phyloP scores from a whole-genome alignment of 2,797 vertebrate species.

The Cyprinodon diabolis region DNA sequence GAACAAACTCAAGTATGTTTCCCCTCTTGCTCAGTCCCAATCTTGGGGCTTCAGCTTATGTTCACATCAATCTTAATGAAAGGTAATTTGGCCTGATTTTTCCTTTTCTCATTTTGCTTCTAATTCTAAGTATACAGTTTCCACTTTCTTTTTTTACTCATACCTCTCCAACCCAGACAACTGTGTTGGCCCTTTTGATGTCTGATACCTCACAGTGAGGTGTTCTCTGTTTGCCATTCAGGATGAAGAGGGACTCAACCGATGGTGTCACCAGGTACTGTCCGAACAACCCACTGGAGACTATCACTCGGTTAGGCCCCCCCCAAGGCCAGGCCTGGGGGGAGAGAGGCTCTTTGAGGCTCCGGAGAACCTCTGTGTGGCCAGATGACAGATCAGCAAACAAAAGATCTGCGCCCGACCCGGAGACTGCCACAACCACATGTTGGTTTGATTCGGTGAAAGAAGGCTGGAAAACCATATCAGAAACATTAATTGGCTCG shows the following conservation, averaged over 20 bases:
- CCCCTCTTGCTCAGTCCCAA: slow-evolving; percentile 73
- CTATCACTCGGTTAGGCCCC: slow-evolving; percentile 84
- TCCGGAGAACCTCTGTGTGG: slow-evolving; percentile 79
- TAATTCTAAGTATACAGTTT: slow-evolving; percentile 42
- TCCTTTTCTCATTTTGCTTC: slow-evolving; percentile 52
- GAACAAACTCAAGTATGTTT: slow-evolving; percentile 70
- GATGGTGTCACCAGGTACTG: slow-evolving; percentile 91
- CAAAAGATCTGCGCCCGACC: slow-evolving; percentile 85
- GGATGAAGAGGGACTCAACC: slow-evolving; percentile 88
- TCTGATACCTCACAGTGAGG: slow-evolving; percentile 94
- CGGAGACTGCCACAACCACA: slow-evolving; percentile 83
- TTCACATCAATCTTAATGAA: slow-evolving; percentile 74
- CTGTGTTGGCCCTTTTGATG: slow-evolving; percentile 88
- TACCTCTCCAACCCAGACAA: slow-evolving; percentile 96
- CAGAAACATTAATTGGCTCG: slow-evolving; percentile 76
- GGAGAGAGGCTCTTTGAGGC: slow-evolving; percentile 85
- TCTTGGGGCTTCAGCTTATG: slow-evolving; percentile 76
- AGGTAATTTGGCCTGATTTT: slow-evolving; percentile 70
- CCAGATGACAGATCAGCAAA: slow-evolving; percentile 89
- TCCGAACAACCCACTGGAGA: slow-evolving; percentile 92
- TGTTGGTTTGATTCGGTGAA: slow-evolving; percentile 89
- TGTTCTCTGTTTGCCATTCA: slow-evolving; percentile 88
- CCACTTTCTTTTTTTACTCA: slow-evolving; percentile 76
- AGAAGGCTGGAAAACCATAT: slow-evolving; percentile 92
- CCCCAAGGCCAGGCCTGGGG: slow-evolving; percentile 88